phyloP scores from a whole-genome alignment of 2,888 invertebrate species.

The Dasypogon diadema region DNA sequence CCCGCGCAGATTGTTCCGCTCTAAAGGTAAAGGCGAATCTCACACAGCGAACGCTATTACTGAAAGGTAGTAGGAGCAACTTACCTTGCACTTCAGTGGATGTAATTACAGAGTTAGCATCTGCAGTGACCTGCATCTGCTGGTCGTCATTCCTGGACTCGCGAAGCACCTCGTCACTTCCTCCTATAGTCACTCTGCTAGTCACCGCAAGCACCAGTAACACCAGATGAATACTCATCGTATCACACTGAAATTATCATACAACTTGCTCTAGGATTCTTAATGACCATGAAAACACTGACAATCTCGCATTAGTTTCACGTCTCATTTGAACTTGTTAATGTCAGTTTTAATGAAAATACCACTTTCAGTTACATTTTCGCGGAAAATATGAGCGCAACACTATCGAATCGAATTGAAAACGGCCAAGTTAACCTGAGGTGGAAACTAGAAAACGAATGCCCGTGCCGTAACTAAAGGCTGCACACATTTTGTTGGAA shows the following conservation, averaged over 20 bases:
- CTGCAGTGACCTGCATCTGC: conserved; percentile 1
- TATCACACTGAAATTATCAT: conserved; percentile 18
- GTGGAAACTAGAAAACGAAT: background rate
- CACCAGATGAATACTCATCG: conserved; percentile 51
- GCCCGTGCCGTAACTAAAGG: background rate
- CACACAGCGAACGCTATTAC: too few relatives aligned
- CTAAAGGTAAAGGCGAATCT: background rate
- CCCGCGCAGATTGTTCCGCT: background rate
- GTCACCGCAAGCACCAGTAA: conserved; percentile 54
- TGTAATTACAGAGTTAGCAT: conserved; percentile 34
- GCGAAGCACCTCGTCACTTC: conserved; percentile 50
- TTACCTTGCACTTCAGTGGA: conserved; percentile 47
- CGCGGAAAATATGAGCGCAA: background rate
- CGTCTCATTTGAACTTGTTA: conserved; percentile 10
- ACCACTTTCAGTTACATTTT: conserved; percentile 42
- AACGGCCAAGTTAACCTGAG: background rate
- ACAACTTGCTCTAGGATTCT: background rate
- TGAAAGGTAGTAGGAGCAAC: too few relatives aligned
- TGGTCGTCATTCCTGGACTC: conserved; percentile 15
- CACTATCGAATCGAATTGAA: background rate
- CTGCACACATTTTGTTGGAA: conserved; percentile 10
- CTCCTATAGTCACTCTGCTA: conserved; percentile 51
- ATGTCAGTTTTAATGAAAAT: background rate
- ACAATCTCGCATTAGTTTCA: background rate
- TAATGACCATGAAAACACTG: too few relatives aligned